Conservation (phyloP, 2,797 vertebrate genomes). For the Poecile montanus region DNA sequence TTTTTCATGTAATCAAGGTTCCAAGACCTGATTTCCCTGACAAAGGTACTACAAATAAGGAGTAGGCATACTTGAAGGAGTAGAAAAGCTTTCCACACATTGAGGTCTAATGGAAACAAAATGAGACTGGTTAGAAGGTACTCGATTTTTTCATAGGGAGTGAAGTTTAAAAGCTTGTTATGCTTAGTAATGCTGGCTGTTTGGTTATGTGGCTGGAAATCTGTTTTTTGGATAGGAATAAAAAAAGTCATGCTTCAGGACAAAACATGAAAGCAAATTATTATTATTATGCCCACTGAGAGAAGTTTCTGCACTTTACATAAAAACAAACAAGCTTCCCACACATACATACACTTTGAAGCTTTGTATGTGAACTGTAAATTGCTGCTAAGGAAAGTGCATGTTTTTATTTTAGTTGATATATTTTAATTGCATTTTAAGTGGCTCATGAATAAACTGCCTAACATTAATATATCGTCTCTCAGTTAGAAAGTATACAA, state of each 20-base stretch:
- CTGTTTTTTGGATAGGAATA: constrained; percentile 7
- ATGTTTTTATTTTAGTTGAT: constrained; percentile 37
- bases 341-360: neutral
- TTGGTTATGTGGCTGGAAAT: constrained; percentile 47
- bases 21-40: constrained; percentile 6
- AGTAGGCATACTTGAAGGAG: neutral
- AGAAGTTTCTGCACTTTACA: constrained; percentile 39
- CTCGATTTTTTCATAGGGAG: neutral
- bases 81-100: neutral
- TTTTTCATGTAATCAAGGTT: neutral
- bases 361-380: neutral
- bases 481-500: neutral
- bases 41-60: constrained; percentile 28
- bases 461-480: neutral
- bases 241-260: constrained; percentile 55
- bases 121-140: neutral
- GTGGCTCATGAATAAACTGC: constrained; percentile 25
- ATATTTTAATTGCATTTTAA: constrained; percentile 57
- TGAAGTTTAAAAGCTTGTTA: constrained; percentile 44
- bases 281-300: constrained; percentile 9
- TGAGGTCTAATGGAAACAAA: constrained; percentile 17
- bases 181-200: constrained; percentile 29
- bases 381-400: constrained; percentile 8
- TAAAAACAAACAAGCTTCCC: constrained; percentile 51
- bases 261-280: constrained; percentile 57